Evolutionary conservation across 2,888 invertebrate genomes (phyloP), one percentile per base, ranked within the genome.

Genomic region (Lycaena phlaeas): DNA sequence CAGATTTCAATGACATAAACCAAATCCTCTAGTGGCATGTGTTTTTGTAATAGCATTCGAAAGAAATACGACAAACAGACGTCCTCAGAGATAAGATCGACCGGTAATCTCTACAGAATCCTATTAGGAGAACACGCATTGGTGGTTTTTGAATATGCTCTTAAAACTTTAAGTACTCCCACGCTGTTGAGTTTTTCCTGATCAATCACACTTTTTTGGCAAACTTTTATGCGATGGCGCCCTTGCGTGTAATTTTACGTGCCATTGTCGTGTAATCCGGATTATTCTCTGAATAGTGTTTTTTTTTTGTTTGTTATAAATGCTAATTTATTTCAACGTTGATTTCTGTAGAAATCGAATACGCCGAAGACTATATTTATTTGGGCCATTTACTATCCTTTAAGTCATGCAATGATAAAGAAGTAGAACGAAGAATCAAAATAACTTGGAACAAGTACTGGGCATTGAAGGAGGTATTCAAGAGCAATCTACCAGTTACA

Each of bases 101-200:
- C 59, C 55, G 60, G 57, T 67, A 70, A 73, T 78, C 74, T 74
- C 68, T 59, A 65, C 64, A 56, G 69, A 76, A 79, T 81, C 81
- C 77, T 64, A 77, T 79, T 77, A 66, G 53, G 61, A 66, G 68
- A 72, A 63, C 71, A 84, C 77, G 84, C 81, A 71, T 76, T 76
- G 66, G 61, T 71, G 84, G 74, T 67, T 81, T 70, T 65, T 64
- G 69, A 57, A 54, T 60, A 53, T 44, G 42, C 68, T 68, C 61
- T 67, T 54, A 55, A 67, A 61, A 57, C 58, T 57, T 54, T 52
- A 61, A 59, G 60, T 58, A 68, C 76, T 74, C 82, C 76, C 77
- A 76, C 79, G 75, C 75, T 70, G n/a, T n/a, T n/a, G 57, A 43
- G 51, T 59, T 63, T 66, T 61, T 59, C 59, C 58, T 65, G 62